Base-by-base conservation (phyloP, 2,113 vertebrate genomes). In the Psophia crepitans region DNA sequence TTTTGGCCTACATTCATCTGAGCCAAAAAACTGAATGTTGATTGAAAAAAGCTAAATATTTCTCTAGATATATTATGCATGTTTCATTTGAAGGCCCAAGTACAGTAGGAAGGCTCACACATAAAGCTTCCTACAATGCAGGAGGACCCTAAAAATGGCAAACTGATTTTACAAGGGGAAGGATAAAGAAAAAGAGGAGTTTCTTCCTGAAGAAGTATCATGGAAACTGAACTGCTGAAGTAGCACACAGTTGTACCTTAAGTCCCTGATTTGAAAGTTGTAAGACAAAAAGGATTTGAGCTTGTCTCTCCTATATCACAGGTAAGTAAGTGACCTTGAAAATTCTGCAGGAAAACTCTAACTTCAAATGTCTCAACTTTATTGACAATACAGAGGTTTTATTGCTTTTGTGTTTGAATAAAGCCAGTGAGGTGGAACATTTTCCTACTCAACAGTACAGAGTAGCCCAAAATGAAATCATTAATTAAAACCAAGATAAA, bases 251-350 rank as follows among this genome's bases (percentile, higher is more conserved):
- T 33, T 90, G 41, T 24, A 65, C 17, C 35, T 54, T 30, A 77
- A 74, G 28, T 9, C 13, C n/a, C 13, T 48, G 18, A 48, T 46
- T 54, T 70, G 28, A 70, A 20, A 53, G 19, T 46, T 8, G 5
- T 0, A 51, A 12, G 4, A 49, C 30, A 48, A 37, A 86, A 76
- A n/a, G 2, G 6, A 76, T 15, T 44, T 1, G 0, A 30, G 30
- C 23, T 75, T 43, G 8, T 43, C 4, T 33, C 9, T 87, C 46
- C n/a, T 63, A 4, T 23, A 75, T 20, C 14, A 49, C 44, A 76
- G 2, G 4, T 49, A 61, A 43, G 10, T 27, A 87, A 21, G 11
- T 2, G 8, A 27, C 7, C 2, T 30, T 8, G 3, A 68, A 87
- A 87, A 85, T 41, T 82, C 53, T 65, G 24, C 32, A 82, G 32